phyloP scores from a whole-genome alignment of 2,888 invertebrate species.

The Anodontia alba region DNA sequence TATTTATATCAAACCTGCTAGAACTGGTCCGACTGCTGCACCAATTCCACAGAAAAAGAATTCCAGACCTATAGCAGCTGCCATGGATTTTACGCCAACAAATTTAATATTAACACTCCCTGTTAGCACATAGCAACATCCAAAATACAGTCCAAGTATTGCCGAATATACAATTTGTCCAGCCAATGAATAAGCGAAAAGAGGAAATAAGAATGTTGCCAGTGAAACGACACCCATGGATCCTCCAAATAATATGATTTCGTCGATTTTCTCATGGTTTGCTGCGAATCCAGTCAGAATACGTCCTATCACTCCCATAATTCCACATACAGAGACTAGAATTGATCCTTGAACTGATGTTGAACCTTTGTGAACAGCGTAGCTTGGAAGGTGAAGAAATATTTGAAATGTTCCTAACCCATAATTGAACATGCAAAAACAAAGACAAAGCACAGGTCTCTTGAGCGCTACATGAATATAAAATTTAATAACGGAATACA shows the following conservation, averaged over 20 bases:
- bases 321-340: conserved; percentile 42
- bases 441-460: conserved; percentile 37
- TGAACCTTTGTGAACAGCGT: conserved; percentile 36
- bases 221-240: conserved; percentile 37
- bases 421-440: conserved; percentile 38
- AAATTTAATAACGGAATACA: not conserved
- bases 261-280: conserved; percentile 18
- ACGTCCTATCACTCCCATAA: conserved; percentile 32
- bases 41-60: conserved; percentile 54
- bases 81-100: conserved; percentile 46
- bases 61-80: conserved; percentile 47
- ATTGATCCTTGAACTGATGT: conserved; percentile 31
- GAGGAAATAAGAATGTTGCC: conserved; percentile 42
- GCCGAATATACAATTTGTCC: conserved; percentile 43
- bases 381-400: conserved; percentile 40
- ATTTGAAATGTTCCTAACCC: conserved; percentile 29
- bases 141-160: conserved; percentile 42
- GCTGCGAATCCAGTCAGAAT: conserved; percentile 43
- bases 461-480: conserved; percentile 33
- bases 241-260: conserved; percentile 28
- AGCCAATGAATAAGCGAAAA: conserved; percentile 12
- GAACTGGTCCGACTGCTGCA: conserved; percentile 43
- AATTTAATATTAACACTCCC: conserved; percentile 36
- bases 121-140: conserved; percentile 43
- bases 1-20: conserved; percentile 54